phyloP scores from a whole-genome alignment of 2,888 invertebrate species.

The Xylocampa areola region DNA sequence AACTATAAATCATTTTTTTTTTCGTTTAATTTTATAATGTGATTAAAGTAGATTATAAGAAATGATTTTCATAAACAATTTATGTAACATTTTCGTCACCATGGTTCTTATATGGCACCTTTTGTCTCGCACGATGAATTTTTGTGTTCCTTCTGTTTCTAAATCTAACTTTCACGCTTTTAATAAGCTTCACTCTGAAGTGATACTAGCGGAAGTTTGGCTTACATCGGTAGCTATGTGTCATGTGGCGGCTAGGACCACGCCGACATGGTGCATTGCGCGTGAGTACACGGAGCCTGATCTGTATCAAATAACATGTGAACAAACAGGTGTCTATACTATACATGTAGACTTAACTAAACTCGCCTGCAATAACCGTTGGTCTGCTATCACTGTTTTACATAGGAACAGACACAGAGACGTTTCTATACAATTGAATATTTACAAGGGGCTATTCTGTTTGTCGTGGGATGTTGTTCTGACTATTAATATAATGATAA shows the following conservation, averaged over 20 bases:
- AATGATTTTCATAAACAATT: not conserved
- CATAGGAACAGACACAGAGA: slow-evolving; percentile 40
- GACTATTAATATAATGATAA: slow-evolving; percentile 53
- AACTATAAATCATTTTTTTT: slow-evolving; percentile 25
- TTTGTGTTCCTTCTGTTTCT: slow-evolving; percentile 67
- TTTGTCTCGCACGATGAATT: slow-evolving; percentile 61
- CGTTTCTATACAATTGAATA: slow-evolving; percentile 35
- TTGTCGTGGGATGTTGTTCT: slow-evolving; percentile 57
- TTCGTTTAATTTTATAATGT: slow-evolving; percentile 6
- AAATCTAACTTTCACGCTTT: slow-evolving; percentile 72
- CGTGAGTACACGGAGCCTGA: slow-evolving; percentile 51
- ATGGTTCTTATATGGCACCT: slow-evolving; percentile 48
- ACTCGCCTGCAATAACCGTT: slow-evolving; percentile 43
- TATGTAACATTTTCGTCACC: slow-evolving; percentile 7
- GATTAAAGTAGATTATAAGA: not conserved
- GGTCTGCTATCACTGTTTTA: slow-evolving; percentile 59
- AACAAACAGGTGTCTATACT: slow-evolving; percentile 49
- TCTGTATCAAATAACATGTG: slow-evolving; percentile 67
- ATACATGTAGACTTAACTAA: slow-evolving; percentile 38
- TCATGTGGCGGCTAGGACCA: slow-evolving; percentile 26
- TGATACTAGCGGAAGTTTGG: slow-evolving; percentile 56
- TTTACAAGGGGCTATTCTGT: slow-evolving; percentile 46
- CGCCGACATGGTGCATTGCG: slow-evolving; percentile 20
- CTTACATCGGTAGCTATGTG: slow-evolving; percentile 49
- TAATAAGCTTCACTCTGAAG: slow-evolving; percentile 61